A percentile compares a stretch with the other conserved stretches of the same genome.
phyloP scores from a whole-genome alignment of 2,113 vertebrate species.

The Paraplagusia blochii region DNA sequence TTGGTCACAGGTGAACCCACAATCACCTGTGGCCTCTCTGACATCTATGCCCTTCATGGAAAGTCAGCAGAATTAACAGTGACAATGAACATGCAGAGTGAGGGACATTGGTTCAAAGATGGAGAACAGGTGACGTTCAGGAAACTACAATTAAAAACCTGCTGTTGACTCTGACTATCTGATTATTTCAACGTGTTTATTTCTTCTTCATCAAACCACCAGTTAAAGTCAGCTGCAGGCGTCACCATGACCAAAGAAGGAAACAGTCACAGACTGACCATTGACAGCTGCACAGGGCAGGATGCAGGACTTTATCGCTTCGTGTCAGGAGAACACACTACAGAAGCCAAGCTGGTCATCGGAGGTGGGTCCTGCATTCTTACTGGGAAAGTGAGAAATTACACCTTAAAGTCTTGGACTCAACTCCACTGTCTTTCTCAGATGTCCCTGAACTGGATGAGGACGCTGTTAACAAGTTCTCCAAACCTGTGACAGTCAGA shows the following conservation, averaged over 20 bases:
- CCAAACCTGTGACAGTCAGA: constrained; percentile 78
- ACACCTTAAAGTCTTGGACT: constrained; percentile 1
- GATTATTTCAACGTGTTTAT: neutral
- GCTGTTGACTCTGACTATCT: neutral
- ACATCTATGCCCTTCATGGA: constrained; percentile 66
- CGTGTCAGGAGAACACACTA: constrained; percentile 62
- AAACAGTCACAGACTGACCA: constrained; percentile 66
- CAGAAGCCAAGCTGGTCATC: constrained; percentile 65
- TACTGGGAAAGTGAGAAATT: neutral
- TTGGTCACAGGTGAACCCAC: constrained; percentile 31
- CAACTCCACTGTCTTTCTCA: constrained; percentile 46
- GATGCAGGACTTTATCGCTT: constrained; percentile 79
- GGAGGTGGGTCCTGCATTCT: constrained; percentile 56
- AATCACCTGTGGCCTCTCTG: constrained; percentile 72
- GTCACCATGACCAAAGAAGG: constrained; percentile 69
- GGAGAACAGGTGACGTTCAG: constrained; percentile 73
- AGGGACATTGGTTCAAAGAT: constrained; percentile 80
- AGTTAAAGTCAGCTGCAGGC: constrained; percentile 71
- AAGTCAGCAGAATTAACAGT: constrained; percentile 68
- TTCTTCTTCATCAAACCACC: constrained; percentile 1
- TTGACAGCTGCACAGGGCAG: constrained; percentile 63
- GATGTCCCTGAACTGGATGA: constrained; percentile 78
- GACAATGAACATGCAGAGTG: constrained; percentile 64
- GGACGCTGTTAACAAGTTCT: constrained; percentile 77
- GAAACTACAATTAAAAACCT: neutral